phyloP scores from a whole-genome alignment of 2,113 vertebrate species.

The Colistium nudipinnis region DNA sequence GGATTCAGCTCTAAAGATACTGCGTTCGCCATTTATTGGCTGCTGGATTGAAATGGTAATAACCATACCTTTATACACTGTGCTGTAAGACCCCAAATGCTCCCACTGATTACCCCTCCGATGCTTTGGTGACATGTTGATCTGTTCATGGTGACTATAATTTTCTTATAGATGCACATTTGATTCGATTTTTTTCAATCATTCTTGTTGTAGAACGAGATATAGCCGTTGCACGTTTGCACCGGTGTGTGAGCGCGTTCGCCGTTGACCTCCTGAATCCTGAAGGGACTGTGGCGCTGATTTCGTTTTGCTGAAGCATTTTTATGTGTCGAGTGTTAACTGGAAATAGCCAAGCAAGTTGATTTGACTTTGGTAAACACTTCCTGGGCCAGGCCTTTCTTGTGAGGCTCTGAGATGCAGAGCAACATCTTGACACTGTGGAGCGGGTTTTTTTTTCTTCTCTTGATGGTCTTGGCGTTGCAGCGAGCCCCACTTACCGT shows the following conservation, averaged over 20 bases:
- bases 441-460: not conserved
- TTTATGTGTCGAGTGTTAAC: too few species aligned
- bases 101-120: not conserved
- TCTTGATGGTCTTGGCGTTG: not conserved
- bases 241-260: too few species aligned
- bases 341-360: too few species aligned
- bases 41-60: not conserved
- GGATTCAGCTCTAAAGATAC: not conserved
- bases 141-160: too few species aligned
- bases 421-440: not conserved
- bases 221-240: too few species aligned
- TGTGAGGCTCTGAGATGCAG: not conserved
- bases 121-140: not conserved
- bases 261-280: too few species aligned
- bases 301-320: too few species aligned
- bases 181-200: too few species aligned
- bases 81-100: not conserved
- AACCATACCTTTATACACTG: not conserved
- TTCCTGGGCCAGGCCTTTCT: too few species aligned
- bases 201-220: too few species aligned
- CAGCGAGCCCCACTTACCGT: constrained; percentile 2
- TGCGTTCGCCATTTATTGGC: not conserved
- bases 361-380: not conserved
- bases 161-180: too few species aligned
- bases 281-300: too few species aligned